Conservation (phyloP, 2,797 vertebrate species). For the Clarias pachynema region DNA sequence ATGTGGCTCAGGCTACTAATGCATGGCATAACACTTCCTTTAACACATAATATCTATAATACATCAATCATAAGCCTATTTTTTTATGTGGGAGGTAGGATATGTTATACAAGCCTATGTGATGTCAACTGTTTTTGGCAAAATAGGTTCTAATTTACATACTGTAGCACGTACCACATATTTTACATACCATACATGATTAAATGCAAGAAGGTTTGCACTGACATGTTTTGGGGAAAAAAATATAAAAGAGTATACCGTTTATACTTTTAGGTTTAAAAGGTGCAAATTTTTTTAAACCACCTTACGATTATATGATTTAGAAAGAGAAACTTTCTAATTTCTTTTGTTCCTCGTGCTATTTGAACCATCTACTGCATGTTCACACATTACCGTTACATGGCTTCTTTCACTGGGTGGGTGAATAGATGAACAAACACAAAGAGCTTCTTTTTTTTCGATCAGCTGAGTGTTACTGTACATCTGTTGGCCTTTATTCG, state of each 20-base stretch:
- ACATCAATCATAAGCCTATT: background rate
- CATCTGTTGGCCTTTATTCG: constrained; percentile 27
- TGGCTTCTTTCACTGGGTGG: constrained; percentile 15
- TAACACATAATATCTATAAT: background rate
- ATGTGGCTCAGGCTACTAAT: background rate
- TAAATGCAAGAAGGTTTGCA: background rate
- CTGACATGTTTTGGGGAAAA: background rate
- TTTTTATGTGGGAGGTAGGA: background rate
- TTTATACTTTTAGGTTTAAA: background rate
- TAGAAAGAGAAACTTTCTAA: background rate
- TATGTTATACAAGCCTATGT: background rate
- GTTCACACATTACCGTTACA: constrained; percentile 3
- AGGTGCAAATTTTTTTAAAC: background rate
- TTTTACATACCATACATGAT: background rate
- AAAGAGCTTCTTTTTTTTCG: background rate
- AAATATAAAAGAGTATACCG: background rate
- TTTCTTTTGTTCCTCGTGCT: background rate
- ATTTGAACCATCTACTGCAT: background rate
- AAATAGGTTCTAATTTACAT: background rate
- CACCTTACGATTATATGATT: background rate
- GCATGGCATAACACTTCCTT: background rate
- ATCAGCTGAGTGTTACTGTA: constrained; percentile 9
- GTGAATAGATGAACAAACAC: constrained; percentile 13
- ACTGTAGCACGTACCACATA: background rate
- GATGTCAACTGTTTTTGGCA: background rate